Percentiles rank a stretch among this genome's conserved stretches.
Evolutionary conservation across 2,888 invertebrate species (phyloP).

Genomic region (Meiosimyza decipiens): DNA sequence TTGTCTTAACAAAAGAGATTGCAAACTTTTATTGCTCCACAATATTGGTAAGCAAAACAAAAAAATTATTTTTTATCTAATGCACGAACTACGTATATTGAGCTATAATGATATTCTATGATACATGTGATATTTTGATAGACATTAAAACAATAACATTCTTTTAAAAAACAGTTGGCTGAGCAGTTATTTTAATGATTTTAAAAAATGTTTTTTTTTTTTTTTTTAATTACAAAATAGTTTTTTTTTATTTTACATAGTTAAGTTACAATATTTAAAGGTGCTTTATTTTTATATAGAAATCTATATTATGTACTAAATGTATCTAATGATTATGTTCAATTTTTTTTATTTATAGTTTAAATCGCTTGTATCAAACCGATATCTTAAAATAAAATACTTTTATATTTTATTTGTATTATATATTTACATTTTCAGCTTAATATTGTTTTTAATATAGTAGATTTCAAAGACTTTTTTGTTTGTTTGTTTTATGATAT

Average conservation of each 20-base stretch:
- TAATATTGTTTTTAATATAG: not conserved
- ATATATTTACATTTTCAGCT: conserved; percentile 2
- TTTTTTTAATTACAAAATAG: too few species aligned
- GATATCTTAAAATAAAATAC: not conserved
- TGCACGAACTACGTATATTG: too few species aligned
- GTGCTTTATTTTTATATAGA: not conserved
- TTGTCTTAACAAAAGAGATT: too few species aligned
- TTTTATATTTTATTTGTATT: not conserved
- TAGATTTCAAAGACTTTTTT: not conserved
- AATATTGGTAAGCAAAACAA: too few species aligned
- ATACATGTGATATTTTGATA: too few species aligned
- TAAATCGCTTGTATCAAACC: conserved; percentile 17
- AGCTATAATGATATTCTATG: too few species aligned
- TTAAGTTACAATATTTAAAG: not conserved
- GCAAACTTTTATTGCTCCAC: too few species aligned
- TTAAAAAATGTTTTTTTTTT: too few species aligned
- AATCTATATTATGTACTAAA: conserved; percentile 9
- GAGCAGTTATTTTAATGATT: too few species aligned
- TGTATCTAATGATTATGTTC: conserved; percentile 17
- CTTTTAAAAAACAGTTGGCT: too few species aligned
- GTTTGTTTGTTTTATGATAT: conserved; percentile 27
- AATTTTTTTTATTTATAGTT: not conserved
- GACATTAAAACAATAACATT: too few species aligned
- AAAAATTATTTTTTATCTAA: too few species aligned
- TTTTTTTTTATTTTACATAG: not conserved